phyloP scores from a whole-genome alignment of 2,797 vertebrate species.

The Sorex maritimensis region DNA sequence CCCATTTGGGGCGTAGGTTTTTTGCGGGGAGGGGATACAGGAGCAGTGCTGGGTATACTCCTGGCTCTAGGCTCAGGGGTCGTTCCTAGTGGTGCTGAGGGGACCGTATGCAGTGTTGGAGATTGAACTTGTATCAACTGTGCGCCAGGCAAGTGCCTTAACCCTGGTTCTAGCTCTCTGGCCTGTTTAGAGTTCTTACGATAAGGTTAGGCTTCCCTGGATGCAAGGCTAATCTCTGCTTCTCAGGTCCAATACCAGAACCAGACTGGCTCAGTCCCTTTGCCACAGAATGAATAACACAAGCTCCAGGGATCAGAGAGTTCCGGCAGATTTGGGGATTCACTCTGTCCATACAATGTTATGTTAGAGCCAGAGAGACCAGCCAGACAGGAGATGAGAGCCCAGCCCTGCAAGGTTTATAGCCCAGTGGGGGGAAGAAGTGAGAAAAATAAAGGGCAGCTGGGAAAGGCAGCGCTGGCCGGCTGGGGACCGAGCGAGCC shows the following conservation, averaged over 20 bases:
- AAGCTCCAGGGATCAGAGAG: neutral
- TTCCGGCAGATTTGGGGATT: neutral
- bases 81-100: too few relatives aligned
- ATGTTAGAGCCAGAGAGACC: constrained; percentile 20
- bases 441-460: neutral
- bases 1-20: neutral
- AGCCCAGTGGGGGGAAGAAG: neutral
- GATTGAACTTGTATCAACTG: too few relatives aligned
- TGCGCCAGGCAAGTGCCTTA: too few relatives aligned
- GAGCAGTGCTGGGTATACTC: too few relatives aligned
- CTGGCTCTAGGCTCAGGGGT: too few relatives aligned
- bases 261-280: constrained; percentile 23
- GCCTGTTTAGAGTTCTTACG: neutral
- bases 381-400: neutral
- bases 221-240: neutral
- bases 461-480: neutral
- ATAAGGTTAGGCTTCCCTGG: constrained; percentile 19
- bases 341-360: constrained; percentile 1
- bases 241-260: constrained; percentile 37
- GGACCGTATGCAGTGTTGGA: too few relatives aligned
- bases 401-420: constrained; percentile 11
- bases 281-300: neutral
- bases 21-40: too few relatives aligned
- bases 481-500: neutral
- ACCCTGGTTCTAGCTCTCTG: too few relatives aligned